Evolutionary conservation across 2,888 invertebrate genomes (phyloP).

Genomic region (Mesorhabditis sp.): DNA sequence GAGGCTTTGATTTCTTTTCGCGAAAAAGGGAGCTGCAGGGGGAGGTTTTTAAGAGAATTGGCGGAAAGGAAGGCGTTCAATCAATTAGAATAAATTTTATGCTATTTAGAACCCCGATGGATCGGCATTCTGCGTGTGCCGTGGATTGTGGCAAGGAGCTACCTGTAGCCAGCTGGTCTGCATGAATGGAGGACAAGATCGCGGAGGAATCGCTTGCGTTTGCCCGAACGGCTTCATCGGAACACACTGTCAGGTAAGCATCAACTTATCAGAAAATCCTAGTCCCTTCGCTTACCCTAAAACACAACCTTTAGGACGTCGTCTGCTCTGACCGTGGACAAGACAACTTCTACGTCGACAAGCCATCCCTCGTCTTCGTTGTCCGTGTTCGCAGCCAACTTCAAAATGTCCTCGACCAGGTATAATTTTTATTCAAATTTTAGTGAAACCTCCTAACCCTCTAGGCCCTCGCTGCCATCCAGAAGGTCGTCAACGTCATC

Average conservation of each 20-base stretch:
- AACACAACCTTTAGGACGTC: slow-evolving; percentile 17
- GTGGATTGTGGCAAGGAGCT: slow-evolving; percentile 27
- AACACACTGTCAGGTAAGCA: slow-evolving; percentile 32
- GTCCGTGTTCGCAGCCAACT: slow-evolving; percentile 27
- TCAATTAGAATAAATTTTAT: not conserved
- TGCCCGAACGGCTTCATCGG: slow-evolving; percentile 35
- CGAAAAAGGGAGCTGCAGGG: too few species aligned
- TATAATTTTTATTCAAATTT: not conserved
- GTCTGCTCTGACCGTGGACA: slow-evolving; percentile 30
- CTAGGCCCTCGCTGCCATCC: slow-evolving; percentile 16
- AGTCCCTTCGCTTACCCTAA: too few species aligned
- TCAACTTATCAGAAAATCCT: too few species aligned
- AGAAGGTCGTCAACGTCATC: slow-evolving; percentile 17
- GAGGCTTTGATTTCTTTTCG: too few species aligned
- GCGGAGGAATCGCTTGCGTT: slow-evolving; percentile 13
- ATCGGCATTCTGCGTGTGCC: slow-evolving; percentile 32
- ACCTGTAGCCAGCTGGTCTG: slow-evolving; percentile 34
- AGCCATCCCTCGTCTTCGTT: slow-evolving; percentile 40
- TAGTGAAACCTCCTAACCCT: not conserved
- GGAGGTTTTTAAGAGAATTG: too few species aligned
- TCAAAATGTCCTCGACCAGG: slow-evolving; percentile 30
- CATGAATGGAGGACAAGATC: slow-evolving; percentile 28
- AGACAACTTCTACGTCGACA: slow-evolving; percentile 29
- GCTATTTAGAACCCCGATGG: slow-evolving; percentile 22
- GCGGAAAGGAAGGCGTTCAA: not conserved